Base-by-base conservation (phyloP, 2,113 vertebrate species). In the Nothobranchius furzeri region DNA sequence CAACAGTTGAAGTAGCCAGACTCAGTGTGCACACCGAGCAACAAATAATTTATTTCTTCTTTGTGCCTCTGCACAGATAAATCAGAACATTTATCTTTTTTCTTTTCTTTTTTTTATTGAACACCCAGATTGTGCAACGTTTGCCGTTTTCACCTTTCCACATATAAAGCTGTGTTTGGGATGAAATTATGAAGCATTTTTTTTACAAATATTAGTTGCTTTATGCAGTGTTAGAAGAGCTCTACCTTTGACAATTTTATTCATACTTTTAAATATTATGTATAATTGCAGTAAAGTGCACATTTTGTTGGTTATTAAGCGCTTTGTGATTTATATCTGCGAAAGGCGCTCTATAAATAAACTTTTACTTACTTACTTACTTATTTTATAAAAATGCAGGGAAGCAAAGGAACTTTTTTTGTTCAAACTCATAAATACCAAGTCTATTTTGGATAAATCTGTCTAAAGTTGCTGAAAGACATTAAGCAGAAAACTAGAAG, bases 11-110 rank as follows among this genome's bases (percentile, higher is more conserved):
- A 47, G 46, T n/a, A 17, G 10, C 43, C 25, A 14, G 2, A 40
- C 3, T 40, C 37, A 9, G 6, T 40, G 37, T 40, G 37, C 6
- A 8, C 37, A 40, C 37, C 4, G 51, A 47, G n/a, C n/a, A 49
- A 1, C 64, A 37, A 54, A 72, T 58, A 25, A 60, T 13, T n/a
- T 17, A 7, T 37, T 17, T 36, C 42, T 47, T 43, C 60, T 62
- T 62, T 13, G 53, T 69, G 52, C 25, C n/a, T 57, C 59, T 9
- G 2, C 47, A n/a, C 47, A 17, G 12, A 68, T 73, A 69, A 83
- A 49, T 78, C 46, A 52, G 8, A 63, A 14, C 51, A 35, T 50
- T 46, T 12, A 12, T 64, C 58, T 9, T 15, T 57, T 25, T 20
- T 20, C 20, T 20, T 20, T 20, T 20, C 20, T 20, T 20, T 20